Evolutionary conservation across 2,113 vertebrate genomes (phyloP), one percentile per base, ranked within the genome.

Genomic region (Tachysurus fulvidraco): DNA sequence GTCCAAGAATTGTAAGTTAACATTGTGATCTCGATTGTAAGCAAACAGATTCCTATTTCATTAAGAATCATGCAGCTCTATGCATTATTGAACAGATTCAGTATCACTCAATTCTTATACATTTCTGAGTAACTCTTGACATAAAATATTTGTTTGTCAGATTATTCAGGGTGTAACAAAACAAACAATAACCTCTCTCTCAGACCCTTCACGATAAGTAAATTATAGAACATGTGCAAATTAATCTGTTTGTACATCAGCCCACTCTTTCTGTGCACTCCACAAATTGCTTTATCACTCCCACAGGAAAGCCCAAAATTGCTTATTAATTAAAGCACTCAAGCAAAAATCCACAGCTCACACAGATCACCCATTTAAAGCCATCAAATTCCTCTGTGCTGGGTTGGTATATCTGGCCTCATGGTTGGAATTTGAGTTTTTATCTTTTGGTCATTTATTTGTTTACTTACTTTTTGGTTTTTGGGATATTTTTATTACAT

Each of bases 301-400:
- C 85, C 64, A 86, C 65, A 73, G 78, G 85, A 86, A 86, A 81
- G 65, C 64, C 64, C 54, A 59, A 60, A 81, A 86, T 73, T 86
- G 78, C 85, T 81, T 86, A 86, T 71, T 86, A 81, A 86, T 86
- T 86, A 86, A 81, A 81, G 85, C 54, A 80, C 62, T 86, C 64
- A 23, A 69, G 52, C 77, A 86, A 81, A 86, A 71, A 81, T 86
- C 36, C 52, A 81, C 62, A 59, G 65, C 73, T 78, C 46, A 67
- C 73, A 77, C 71, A 67, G 81, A 87, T 87, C 86, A 87, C 28
- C 73, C 81, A 65, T 54, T 87, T 87, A 87, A 77, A 54, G 71
- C 46, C 46, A 83, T 77, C 86, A 77, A 57, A 87, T 78, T 36
- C 25, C 28, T 67, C 50, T 69, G 41, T 86, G 65, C 67, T 52